phyloP scores from a whole-genome alignment of 1,140 invertebrate species.

The Aphidius ervi region DNA sequence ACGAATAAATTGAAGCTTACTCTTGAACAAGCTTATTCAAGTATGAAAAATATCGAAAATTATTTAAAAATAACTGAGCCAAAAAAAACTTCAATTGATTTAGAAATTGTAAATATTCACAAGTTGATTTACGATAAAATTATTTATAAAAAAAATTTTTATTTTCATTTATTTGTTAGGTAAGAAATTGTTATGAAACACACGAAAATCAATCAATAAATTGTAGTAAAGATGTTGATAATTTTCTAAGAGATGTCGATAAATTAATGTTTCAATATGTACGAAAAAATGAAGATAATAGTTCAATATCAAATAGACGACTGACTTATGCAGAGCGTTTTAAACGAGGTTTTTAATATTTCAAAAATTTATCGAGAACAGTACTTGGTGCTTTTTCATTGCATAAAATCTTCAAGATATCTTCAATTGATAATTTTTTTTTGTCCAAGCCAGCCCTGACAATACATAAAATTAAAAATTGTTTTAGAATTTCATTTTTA shows the following conservation, averaged over 20 bases:
- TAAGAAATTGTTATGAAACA: not conserved
- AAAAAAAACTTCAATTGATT: not conserved
- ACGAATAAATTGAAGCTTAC: not conserved
- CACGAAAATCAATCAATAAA: not conserved
- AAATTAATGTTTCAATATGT: not conserved
- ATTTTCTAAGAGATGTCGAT: not conserved
- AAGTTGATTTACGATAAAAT: no score
- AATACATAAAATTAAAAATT: no score
- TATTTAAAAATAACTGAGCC: not conserved
- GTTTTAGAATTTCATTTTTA: no score
- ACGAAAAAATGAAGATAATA: not conserved
- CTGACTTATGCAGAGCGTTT: slow-evolving; percentile 6
- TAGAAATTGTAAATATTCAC: no score
- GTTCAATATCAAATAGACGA: not conserved
- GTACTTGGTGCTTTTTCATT: no score
- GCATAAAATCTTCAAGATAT: no score
- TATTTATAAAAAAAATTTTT: no score
- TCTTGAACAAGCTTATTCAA: not conserved
- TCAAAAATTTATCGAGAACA: no score
- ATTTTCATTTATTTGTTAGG: not conserved
- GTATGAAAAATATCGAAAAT: not conserved
- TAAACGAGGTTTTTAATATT: not conserved
- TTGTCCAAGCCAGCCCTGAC: no score
- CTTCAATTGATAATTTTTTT: no score
- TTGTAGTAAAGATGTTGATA: not conserved